These are phyloP conservation scores for Desmophyllum pertusum DNA, from an alignment of 92 coral and sea anemone species.

Conservation along the genomic window DNA sequence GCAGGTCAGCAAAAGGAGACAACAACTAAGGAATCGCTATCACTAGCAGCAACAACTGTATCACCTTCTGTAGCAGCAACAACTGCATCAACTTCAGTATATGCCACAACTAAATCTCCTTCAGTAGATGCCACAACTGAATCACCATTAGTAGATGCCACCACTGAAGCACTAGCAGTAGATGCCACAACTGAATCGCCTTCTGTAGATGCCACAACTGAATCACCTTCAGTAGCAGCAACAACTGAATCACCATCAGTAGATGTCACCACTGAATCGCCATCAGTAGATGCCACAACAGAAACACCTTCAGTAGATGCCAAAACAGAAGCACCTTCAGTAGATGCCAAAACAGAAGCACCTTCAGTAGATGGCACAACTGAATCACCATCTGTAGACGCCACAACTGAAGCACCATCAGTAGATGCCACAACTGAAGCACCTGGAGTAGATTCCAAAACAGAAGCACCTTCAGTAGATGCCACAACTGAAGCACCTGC, in stretches of 20 bases:
- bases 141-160: no score
- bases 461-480: constrained; percentile 15
- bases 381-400: constrained; percentile 11
- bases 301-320: not conserved
- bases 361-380: not conserved
- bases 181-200: no score
- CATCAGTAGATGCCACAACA: constrained; percentile 13
- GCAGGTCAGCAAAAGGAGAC: not conserved
- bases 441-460: constrained; percentile 2
- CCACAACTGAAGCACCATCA: constrained; percentile 20
- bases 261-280: not conserved
- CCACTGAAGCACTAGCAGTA: no score
- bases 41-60: not conserved
- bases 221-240: not conserved
- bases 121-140: no score
- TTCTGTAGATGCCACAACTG: constrained; percentile 1
- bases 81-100: constrained; percentile 1
- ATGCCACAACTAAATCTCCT: not conserved
- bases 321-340: constrained; percentile 10
- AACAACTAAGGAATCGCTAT: not conserved
- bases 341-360: not conserved
- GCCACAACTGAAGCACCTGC: not conserved
- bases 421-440: constrained; percentile 8
- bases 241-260: constrained; percentile 8
- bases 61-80: not conserved